Percentiles rank a stretch among this genome's conserved stretches.
These are phyloP conservation scores for Rhincodon typus DNA, from an alignment of 2,797 vertebrate species.

Conservation along the genomic window DNA sequence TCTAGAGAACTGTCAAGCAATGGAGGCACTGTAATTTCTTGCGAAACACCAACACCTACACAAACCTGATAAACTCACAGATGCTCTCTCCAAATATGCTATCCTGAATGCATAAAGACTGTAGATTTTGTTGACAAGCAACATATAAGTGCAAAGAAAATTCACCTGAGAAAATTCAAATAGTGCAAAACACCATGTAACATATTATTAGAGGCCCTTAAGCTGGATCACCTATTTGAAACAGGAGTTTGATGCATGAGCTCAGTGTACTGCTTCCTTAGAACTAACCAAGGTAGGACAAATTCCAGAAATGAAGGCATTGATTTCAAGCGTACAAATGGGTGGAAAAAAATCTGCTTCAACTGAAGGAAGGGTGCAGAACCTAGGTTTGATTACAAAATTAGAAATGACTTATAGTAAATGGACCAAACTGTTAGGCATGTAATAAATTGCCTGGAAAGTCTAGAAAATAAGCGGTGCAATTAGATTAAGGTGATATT, in stretches of 20 bases:
- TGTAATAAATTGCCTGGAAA: neutral
- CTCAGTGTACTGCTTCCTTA: neutral
- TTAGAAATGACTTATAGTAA: neutral
- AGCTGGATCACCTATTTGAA: neutral
- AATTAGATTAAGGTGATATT: neutral
- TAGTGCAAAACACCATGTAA: neutral
- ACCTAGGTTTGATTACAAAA: neutral
- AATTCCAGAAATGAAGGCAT: neutral
- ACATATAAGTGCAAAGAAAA: neutral
- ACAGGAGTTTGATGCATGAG: neutral
- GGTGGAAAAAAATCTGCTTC: neutral
- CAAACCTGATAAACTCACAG: neutral
- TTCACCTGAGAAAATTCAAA: neutral
- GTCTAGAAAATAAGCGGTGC: neutral
- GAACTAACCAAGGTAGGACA: neutral
- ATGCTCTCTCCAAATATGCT: neutral
- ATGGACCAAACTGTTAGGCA: neutral
- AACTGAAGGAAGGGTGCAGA: neutral
- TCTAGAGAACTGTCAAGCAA: neutral
- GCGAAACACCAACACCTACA: neutral
- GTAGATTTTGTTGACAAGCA: neutral
- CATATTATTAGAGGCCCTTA: neutral
- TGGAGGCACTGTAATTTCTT: neutral
- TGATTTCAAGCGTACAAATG: neutral
- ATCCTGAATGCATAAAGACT: neutral